Conservation (phyloP, 2,797 vertebrate genomes). For the Falco rusticolus region DNA sequence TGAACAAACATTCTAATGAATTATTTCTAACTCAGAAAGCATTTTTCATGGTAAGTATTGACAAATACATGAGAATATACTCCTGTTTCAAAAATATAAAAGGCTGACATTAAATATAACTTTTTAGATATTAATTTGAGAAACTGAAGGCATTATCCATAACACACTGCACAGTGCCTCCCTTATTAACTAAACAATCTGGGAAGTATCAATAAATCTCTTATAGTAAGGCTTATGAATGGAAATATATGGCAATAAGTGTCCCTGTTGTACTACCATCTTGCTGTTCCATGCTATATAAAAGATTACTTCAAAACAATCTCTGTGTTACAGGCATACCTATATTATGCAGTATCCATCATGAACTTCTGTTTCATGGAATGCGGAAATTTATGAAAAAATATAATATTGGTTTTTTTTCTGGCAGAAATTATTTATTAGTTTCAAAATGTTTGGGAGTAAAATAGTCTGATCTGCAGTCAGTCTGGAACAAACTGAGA, state of each 20-base stretch:
- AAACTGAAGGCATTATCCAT: neutral
- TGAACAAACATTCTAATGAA: neutral
- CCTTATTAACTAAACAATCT: slow-evolving; percentile 1
- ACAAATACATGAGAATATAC: neutral
- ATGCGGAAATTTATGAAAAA: neutral
- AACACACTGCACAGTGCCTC: neutral
- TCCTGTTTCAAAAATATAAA: neutral
- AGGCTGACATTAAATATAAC: neutral
- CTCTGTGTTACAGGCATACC: neutral
- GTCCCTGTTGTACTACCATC: neutral
- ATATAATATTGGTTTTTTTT: neutral
- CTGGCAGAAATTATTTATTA: neutral
- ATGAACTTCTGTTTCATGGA: neutral
- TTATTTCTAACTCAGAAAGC: neutral
- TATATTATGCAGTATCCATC: neutral
- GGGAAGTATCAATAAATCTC: neutral
- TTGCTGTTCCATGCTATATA: neutral
- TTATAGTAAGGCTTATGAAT: slow-evolving; percentile 21
- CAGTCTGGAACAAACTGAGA: neutral
- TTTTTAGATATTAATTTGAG: neutral
- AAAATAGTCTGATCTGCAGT: neutral
- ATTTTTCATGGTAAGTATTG: neutral
- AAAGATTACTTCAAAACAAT: slow-evolving; percentile 8
- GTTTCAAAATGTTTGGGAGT: neutral
- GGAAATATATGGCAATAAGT: slow-evolving; percentile 13